A percentile compares a stretch with the other conserved stretches of the same genome.
Conservation (phyloP, 2,113 vertebrate species). For the Erythrolamprus reginae region DNA sequence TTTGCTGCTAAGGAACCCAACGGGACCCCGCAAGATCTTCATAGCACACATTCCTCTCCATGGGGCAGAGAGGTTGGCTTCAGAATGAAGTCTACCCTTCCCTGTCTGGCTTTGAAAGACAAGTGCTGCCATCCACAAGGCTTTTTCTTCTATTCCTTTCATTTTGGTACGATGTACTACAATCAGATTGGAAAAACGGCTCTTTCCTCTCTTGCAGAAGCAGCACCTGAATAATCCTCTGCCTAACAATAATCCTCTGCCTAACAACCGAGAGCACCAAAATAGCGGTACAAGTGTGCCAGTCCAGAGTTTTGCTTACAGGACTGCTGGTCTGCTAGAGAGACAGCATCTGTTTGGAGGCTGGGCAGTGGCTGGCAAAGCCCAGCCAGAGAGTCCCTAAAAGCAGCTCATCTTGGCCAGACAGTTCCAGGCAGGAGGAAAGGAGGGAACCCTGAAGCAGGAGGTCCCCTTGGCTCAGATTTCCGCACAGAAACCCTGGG, state of each 20-base stretch:
- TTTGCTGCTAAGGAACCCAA: slow-evolving; percentile 45
- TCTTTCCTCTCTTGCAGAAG: neutral
- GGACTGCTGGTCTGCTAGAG: neutral
- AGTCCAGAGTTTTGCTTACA: neutral
- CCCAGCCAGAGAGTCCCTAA: neutral
- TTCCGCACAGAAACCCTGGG: neutral
- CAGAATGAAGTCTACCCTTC: neutral
- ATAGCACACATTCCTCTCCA: slow-evolving; percentile 10
- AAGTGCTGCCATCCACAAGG: neutral
- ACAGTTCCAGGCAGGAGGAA: neutral
- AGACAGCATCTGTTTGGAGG: neutral
- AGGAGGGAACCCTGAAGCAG: slow-evolving; percentile 13
- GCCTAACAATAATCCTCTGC: neutral
- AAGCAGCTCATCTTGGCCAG: neutral
- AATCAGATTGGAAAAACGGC: neutral
- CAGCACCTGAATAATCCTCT: neutral
- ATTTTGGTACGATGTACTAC: neutral
- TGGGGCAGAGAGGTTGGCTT: neutral
- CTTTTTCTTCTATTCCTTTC: neutral
- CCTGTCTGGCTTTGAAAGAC: neutral
- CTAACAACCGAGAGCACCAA: too few species aligned
- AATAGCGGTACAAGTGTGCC: neutral
- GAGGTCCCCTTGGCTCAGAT: slow-evolving; percentile 17
- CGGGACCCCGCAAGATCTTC: slow-evolving; percentile 19
- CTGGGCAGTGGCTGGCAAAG: neutral